A percentile compares a stretch with the other conserved stretches of the same genome.
Evolutionary conservation across 2,113 vertebrate species (phyloP).

Genomic region (Chloebia gouldiae): DNA sequence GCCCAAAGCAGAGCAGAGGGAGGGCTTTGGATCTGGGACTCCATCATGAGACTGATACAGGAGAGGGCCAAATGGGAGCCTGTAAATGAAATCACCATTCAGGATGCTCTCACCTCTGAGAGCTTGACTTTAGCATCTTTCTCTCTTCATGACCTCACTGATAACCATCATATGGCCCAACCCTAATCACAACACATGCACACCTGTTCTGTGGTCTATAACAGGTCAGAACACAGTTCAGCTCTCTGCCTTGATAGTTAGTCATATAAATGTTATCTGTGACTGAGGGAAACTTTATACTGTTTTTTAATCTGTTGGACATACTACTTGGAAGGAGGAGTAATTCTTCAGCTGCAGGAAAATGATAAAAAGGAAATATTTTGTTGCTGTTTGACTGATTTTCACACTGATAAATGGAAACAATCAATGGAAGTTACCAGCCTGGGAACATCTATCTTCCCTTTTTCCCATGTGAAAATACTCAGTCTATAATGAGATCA

Average conservation of each 20-base stretch:
- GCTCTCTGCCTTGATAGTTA: background rate
- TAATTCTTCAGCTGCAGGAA: conserved; percentile 26
- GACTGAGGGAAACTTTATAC: background rate
- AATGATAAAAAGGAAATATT: conserved; percentile 9
- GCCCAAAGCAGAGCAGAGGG: background rate
- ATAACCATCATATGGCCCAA: background rate
- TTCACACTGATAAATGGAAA: conserved; percentile 6
- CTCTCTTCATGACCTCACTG: background rate
- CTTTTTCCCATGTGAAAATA: conserved; percentile 23
- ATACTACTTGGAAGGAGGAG: conserved; percentile 2
- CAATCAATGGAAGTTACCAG: background rate
- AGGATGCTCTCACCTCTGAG: background rate
- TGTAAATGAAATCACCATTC: background rate
- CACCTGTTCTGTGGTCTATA: accelerated
- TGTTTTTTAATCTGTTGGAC: background rate
- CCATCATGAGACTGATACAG: background rate
- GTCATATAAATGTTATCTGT: background rate
- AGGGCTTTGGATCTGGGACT: background rate
- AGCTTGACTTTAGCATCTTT: background rate
- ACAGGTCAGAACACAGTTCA: background rate
- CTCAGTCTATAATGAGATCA: background rate
- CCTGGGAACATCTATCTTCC: background rate
- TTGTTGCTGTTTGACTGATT: conserved; percentile 1
- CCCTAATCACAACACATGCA: accelerated
- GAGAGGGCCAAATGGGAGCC: background rate